Conservation (phyloP, 2,797 vertebrate species). For the Vultur gryphus region DNA sequence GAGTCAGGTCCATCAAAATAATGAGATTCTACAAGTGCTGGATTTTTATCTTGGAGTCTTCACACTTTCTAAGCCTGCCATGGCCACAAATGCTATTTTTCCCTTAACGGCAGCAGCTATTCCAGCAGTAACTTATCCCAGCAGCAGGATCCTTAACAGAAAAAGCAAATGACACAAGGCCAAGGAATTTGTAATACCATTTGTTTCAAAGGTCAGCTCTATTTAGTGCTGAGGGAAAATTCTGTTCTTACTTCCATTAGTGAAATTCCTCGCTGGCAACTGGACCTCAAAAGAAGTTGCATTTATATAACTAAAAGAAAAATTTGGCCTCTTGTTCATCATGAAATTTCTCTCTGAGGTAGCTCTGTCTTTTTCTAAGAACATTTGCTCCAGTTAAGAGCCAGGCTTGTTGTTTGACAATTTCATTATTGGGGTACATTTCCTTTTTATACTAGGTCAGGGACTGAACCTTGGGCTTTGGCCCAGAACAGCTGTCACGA, state of each 20-base stretch:
- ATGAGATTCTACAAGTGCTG: neutral
- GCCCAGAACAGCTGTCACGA: neutral
- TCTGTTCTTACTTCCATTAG: neutral
- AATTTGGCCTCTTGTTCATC: neutral
- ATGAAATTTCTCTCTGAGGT: neutral
- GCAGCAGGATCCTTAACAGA: neutral
- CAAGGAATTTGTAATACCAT: neutral
- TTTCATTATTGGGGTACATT: neutral
- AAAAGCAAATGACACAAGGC: neutral
- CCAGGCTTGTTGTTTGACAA: neutral
- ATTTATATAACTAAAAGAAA: neutral
- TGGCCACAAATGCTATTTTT: neutral
- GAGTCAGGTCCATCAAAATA: neutral
- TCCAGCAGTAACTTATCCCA: neutral
- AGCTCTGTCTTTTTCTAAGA: neutral
- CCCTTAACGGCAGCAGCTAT: neutral
- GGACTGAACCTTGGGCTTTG: neutral
- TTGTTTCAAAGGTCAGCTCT: conserved; percentile 41
- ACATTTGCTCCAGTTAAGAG: neutral
- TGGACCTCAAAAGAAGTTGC: neutral
- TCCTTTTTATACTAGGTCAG: neutral
- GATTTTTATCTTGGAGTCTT: neutral
- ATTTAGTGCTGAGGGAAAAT: neutral
- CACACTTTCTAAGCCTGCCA: neutral
- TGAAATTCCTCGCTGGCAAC: neutral